phyloP scores from a whole-genome alignment of 1,140 invertebrate genomes.

The Grapholita molesta region DNA sequence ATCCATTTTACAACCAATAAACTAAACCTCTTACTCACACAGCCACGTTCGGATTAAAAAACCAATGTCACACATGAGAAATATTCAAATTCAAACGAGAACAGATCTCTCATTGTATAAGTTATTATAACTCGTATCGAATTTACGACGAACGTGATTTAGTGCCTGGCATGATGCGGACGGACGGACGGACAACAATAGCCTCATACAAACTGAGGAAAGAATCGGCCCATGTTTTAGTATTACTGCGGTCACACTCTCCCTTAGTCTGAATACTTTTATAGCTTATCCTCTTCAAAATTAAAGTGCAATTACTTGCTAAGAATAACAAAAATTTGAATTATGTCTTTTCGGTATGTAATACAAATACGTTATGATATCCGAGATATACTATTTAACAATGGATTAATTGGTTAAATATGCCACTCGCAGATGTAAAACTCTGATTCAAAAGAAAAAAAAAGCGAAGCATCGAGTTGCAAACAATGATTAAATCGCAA shows the following conservation, averaged over 20 bases:
- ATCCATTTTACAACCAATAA: neutral
- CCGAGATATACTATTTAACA: neutral
- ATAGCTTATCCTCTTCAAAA: conserved; percentile 52
- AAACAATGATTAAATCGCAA: conserved; percentile 38
- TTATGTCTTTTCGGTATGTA: too few relatives aligned
- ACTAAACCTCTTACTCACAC: neutral
- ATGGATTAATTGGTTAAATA: neutral
- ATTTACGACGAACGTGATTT: conserved; percentile 76
- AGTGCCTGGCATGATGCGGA: conserved; percentile 69
- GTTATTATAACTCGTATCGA: conserved; percentile 50
- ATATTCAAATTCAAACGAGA: conserved; percentile 60
- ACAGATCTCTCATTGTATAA: conserved; percentile 70
- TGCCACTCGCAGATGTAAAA: neutral
- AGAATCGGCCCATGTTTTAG: conserved; percentile 56
- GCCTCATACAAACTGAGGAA: conserved; percentile 53
- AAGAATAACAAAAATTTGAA: neutral
- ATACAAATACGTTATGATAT: too few relatives aligned
- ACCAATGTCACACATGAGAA: conserved; percentile 43
- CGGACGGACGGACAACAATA: conserved; percentile 69
- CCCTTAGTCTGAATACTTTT: conserved; percentile 48
- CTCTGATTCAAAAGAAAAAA: neutral
- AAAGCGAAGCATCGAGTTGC: conserved; percentile 28
- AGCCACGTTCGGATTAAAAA: conserved; percentile 25
- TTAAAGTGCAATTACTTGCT: conserved; percentile 31
- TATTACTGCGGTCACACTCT: conserved; percentile 68